phyloP scores from a whole-genome alignment of 2,888 invertebrate genomes.

The Drosophila niveifrons region DNA sequence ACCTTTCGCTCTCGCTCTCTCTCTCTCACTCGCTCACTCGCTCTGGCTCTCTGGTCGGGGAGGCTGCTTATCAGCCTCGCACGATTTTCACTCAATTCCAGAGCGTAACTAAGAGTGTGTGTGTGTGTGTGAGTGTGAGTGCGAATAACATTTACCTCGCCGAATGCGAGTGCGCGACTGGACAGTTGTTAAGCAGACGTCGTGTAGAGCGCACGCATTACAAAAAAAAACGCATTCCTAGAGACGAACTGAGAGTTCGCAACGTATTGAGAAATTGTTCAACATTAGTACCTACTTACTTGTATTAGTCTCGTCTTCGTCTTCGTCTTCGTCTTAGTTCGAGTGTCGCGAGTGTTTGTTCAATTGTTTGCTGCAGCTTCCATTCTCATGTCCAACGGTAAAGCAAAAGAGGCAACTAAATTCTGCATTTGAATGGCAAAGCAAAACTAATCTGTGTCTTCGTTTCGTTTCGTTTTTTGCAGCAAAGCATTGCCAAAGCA shows the following conservation, averaged over 20 bases:
- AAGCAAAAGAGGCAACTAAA: background rate
- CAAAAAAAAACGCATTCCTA: background rate
- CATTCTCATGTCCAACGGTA: conserved; percentile 49
- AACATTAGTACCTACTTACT: too few species aligned
- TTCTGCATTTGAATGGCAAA: background rate
- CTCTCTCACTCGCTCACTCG: conserved; percentile 1
- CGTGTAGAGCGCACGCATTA: conserved; percentile 45
- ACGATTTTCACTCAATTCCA: conserved; percentile 44
- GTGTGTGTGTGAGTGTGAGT: conserved; percentile 16
- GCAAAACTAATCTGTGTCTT: background rate
- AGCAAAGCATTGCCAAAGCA: conserved; percentile 55
- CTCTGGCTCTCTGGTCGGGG: background rate
- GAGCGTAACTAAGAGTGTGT: conserved; percentile 10
- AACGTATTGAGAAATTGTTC: background rate
- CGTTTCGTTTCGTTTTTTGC: conserved; percentile 9
- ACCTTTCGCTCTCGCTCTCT: background rate
- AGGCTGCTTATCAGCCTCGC: conserved; percentile 19
- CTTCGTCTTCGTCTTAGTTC: too few species aligned
- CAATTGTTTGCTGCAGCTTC: background rate
- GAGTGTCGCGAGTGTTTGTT: conserved; percentile 3
- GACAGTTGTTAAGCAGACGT: conserved; percentile 49
- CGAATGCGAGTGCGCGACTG: conserved; percentile 52
- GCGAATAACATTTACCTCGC: conserved; percentile 20
- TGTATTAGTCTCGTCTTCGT: too few species aligned
- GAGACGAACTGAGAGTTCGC: conserved; percentile 6